Conservation (phyloP, 2,888 invertebrate species). For the Nycteola revayana region DNA sequence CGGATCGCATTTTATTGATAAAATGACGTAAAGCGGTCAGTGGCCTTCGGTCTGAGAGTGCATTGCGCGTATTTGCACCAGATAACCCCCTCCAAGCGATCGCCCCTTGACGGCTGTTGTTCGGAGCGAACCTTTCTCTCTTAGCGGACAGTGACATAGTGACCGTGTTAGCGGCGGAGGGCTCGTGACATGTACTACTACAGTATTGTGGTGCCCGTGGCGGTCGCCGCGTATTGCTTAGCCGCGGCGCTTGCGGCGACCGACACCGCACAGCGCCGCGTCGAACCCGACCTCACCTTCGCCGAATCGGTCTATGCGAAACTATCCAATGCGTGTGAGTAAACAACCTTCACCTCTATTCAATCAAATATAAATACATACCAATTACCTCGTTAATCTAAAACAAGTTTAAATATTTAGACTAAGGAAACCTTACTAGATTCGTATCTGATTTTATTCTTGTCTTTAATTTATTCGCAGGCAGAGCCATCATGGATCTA, state of each 20-base stretch:
- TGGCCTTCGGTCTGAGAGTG: slow-evolving; percentile 43
- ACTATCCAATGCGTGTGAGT: slow-evolving; percentile 75
- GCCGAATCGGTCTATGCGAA: slow-evolving; percentile 67
- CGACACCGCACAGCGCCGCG: slow-evolving; percentile 25
- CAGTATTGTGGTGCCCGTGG: slow-evolving; percentile 42
- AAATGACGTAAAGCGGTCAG: slow-evolving; percentile 32
- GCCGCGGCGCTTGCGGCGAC: slow-evolving; percentile 29
- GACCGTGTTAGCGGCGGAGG: slow-evolving; percentile 68
- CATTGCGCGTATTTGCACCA: slow-evolving; percentile 52
- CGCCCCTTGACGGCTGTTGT: slow-evolving; percentile 37
- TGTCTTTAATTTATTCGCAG: slow-evolving; percentile 41
- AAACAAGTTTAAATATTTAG: too few species aligned
- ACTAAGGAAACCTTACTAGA: too few species aligned
- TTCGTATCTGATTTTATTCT: not conserved
- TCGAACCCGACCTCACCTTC: slow-evolving; percentile 54
- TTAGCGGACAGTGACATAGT: slow-evolving; percentile 70
- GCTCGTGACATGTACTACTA: slow-evolving; percentile 64
- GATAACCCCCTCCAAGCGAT: slow-evolving; percentile 63
- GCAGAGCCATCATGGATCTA: slow-evolving; percentile 71
- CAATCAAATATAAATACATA: not conserved
- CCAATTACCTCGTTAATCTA: too few species aligned
- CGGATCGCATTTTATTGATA: slow-evolving; percentile 18
- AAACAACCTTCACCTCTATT: slow-evolving; percentile 32
- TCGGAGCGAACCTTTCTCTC: slow-evolving; percentile 69
- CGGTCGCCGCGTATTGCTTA: slow-evolving; percentile 41